Evolutionary conservation across 1,140 invertebrate genomes (phyloP), one percentile per base, ranked within the genome.

Genomic region (Bacillus rossius): DNA sequence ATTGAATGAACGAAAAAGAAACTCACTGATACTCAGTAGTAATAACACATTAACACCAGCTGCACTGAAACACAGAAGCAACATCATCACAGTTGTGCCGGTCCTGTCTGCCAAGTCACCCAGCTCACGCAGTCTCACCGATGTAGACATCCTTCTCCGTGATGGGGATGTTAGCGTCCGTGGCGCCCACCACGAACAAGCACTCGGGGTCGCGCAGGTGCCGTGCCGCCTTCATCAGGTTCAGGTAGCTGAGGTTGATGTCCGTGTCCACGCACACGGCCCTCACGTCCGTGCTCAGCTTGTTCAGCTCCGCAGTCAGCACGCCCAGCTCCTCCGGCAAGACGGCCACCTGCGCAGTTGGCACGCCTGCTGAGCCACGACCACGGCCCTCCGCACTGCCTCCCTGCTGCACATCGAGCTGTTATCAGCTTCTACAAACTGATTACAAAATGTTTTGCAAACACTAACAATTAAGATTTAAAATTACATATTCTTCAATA

Each of bases 201-300:
- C 68, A 65, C 20, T 69, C 62, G 8, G 67, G 61, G 34, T 57
- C 25, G 22, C 52, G 64, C n/a, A 72, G 37, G 45, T 64, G 67
- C 4, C 57, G 49, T 0, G 64, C 34, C 10, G 62, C 64, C 57
- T 63, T 66, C 41, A 63, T 56, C n/a, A 72, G 8, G 42, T 60
- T 59, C 1, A 65, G 14, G n/a, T 51, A 66, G 29, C 52, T 66
- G 16, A 69, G 42, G 48, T 68, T 68, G 10, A 65, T n/a, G 22
- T 64, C 64, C 17, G 52, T 57, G 51, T 69, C 65, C 1, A 67
- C 34, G 14, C 70, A 45, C 1, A 72, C 67, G 8, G 69, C 69
- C 3, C 66, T 67, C 8, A 70, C 55, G 3, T 66, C 60, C 57
- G 42, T 10, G 61, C 66, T 59, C 43, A 61, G 57, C 13, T 22